These are phyloP conservation scores for Lepidocyrtoides sp. DNA, from an alignment of 2,888 invertebrate genomes.

Conservation along the genomic window DNA sequence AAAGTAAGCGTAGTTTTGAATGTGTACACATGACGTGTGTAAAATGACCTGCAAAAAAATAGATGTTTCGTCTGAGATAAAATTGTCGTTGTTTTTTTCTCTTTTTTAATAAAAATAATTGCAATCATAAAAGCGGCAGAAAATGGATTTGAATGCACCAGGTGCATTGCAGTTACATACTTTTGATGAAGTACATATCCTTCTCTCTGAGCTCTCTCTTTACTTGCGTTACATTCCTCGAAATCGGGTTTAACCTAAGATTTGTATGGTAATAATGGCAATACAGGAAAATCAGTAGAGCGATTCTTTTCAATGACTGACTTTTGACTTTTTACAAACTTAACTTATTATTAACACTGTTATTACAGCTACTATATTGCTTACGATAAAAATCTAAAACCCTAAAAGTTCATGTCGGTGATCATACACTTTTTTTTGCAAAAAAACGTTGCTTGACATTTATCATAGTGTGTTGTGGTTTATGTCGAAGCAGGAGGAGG, in stretches of 20 bases:
- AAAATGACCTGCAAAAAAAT: not conserved
- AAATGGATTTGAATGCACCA: slow-evolving; percentile 22
- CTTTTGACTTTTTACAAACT: slow-evolving; percentile 20
- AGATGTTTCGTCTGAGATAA: slow-evolving; percentile 37
- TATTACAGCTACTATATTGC: not conserved
- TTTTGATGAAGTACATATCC: slow-evolving; percentile 12
- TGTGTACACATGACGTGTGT: not conserved
- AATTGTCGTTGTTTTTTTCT: slow-evolving; percentile 15
- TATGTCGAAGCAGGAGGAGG: no score
- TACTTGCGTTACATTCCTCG: not conserved
- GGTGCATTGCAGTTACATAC: slow-evolving; percentile 11
- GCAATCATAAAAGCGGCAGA: slow-evolving; percentile 2
- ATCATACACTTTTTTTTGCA: not conserved
- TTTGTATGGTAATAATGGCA: not conserved
- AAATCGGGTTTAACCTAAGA: slow-evolving; percentile 4
- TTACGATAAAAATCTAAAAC: slow-evolving; percentile 35
- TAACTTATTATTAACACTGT: not conserved
- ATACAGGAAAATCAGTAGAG: slow-evolving; percentile 45
- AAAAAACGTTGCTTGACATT: slow-evolving; percentile 13
- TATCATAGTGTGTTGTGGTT: not conserved
- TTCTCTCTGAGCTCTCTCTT: not conserved
- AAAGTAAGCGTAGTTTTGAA: no score
- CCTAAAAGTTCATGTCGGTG: slow-evolving; percentile 15
- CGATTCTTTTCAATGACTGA: slow-evolving; percentile 35
- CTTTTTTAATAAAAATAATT: slow-evolving; percentile 33